Base-by-base conservation (phyloP, 2,888 invertebrate species). In the Amphipyra tragopoginis region DNA sequence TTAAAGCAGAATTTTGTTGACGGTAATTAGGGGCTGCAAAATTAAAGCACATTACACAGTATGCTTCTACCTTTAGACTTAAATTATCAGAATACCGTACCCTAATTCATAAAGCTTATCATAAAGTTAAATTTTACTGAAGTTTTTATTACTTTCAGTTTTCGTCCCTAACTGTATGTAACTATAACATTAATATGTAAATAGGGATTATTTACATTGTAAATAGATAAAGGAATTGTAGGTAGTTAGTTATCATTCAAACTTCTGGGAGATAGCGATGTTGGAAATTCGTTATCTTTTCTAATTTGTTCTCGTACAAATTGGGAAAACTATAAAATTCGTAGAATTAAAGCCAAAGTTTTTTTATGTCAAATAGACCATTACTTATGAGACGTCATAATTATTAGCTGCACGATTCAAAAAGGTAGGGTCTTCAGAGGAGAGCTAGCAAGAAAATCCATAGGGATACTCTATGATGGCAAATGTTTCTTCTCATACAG, bases 151-250 rank as follows among this genome's bases (percentile, higher is more conserved):
- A 68, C 71, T 74, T 67, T 73, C 49, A 61, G 60, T 76, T 79
- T 62, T 44, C 29, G 39, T 59, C 55, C 62, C 52, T 62, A 65
- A 63, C 57, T 69, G 69, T 72, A 64, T 64, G 62, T 78, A 74
- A 69, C 54, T 74, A 62, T 60, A 57, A 65, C 36, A 66, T 73
- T 77, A 59, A 45, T 64, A 79, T 71, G 73, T 79, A 72, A 72
- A 77, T 79, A 77, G 40, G 62, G 54, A 58, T 59, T 76, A 60
- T 79, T 69, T 74, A 72, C 58, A 58, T 33, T 78, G 74, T 79
- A 75, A 65, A 75, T 78, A 79, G 65, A 79, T 79, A 77, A 77
- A 66, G 64, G 65, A 76, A 79, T 68, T 71, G 73, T 77, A 77
- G 79, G 42, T 77, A 77, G 79, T 60, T 77, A 77, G 79, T 60